Base-by-base conservation (phyloP, 2,888 invertebrate species). In the Drosophila mimetica region DNA sequence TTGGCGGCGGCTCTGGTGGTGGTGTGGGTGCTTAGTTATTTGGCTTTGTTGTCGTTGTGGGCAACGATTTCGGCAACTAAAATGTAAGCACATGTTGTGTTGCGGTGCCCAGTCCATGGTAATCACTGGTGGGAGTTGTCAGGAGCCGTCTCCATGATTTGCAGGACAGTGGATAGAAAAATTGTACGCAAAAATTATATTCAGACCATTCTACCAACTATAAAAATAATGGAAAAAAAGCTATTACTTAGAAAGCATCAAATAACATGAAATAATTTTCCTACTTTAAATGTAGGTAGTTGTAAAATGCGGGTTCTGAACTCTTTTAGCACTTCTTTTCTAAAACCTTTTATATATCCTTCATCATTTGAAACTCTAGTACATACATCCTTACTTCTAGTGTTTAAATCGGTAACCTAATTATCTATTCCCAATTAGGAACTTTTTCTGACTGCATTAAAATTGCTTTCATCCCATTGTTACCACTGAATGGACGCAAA, bases 61-160 rank as follows among this genome's bases (percentile, higher is more conserved):
- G 44, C 51, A 58, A 71, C 66, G 76, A 55, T 61, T 81, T 74
- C 47, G 79, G 72, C 71, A 82, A 78, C 78, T 76, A 55, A 75
- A 77, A 78, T 80, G 79, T 79, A 81, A 88, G 86, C 86, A 85
- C 77, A 78, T 78, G 84, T 80, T 80, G 65, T 51, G 42, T 16
- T 37, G 20, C 18, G 42, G 48, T 46, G 36, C 42, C 37, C 18
- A 22, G 28, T 51, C 47, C 55, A 11, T 53, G 32, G 47, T 39
- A 34, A 50, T 53, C 22, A 44, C 53, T 54, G 16, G 6, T 37
- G 48, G 16, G 32, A 13, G 25, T 32, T 48, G 60, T 46, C 42
- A 37, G 36, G 30, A 54, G 34, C 16, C 58, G 36, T 39, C 48
- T 59, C 13, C 36, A 51, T 52, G 52, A 58, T 18, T 52, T 53